Evolutionary conservation across 2,113 vertebrate species (phyloP), one percentile per base, ranked within the genome.

Genomic region (Microcebus lehilahytsara): DNA sequence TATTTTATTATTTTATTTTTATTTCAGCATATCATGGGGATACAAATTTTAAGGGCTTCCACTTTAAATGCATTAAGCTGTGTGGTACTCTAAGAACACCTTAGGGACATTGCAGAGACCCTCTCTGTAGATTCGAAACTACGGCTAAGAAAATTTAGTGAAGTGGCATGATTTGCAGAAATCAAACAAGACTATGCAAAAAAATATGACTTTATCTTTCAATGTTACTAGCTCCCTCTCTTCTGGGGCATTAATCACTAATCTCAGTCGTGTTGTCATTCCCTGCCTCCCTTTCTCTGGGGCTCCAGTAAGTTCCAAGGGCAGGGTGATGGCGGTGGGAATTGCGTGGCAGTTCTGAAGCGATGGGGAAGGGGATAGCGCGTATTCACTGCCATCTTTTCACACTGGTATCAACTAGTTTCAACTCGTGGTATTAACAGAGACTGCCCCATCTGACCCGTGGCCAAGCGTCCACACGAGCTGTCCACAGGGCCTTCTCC

Each of bases 61-160:
- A 3, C 46, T 25, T 8, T 75, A 16, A 25, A 22, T 25, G n/a
- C 16, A 4, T 5, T 19, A 30, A 49, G 46, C 34, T 1, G 0
- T 2, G 42, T 37, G 23, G 1, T 0, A 3, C 34, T 11, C 60
- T 72, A 64, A 40, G 19, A 58, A 32, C 49, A 27, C 8, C 2
- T 6, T 32, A 9, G 37, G 60, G 67, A 7, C 83, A 16, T 23
- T 3, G 56, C 56, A 56, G 30, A 25, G 77, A 60, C 1, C 14
- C 2, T 19, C 34, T 32, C 11, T 34, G 20, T 25, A 4, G 1
- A 32, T 37, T 42, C 16, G 34, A 49, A 60, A 56, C 19, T 2
- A 8, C 1, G 16, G 72, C 81, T 49, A 32, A 80, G 72, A 85
- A 32, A 25, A 62, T 37, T 23, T 37, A 37, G 27, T 20, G 64